Evolutionary conservation across 2,113 vertebrate genomes (phyloP).

Genomic region (Larimichthys crocea): DNA sequence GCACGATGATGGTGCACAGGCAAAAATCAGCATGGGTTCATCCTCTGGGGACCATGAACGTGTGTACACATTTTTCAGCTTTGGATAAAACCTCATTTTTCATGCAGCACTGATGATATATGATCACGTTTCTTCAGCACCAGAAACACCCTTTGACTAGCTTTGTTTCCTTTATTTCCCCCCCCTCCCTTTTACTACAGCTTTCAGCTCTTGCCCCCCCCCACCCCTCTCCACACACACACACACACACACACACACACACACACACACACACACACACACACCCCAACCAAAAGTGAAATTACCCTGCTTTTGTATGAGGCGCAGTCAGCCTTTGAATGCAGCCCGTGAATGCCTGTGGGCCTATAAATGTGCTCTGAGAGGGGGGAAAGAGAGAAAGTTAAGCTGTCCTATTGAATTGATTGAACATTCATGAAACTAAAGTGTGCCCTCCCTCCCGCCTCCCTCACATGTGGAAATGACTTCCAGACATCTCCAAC

Average conservation of each 20-base stretch:
- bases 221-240: slow-evolving; percentile 12
- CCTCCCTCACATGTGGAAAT: slow-evolving; percentile 82
- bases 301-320: slow-evolving; percentile 77
- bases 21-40: not conserved
- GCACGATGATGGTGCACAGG: not conserved
- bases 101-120: slow-evolving; percentile 7
- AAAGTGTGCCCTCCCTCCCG: slow-evolving; percentile 78
- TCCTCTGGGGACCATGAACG: slow-evolving; percentile 14
- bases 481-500: slow-evolving; percentile 85
- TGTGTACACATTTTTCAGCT: not conserved
- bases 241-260: too few relatives aligned
- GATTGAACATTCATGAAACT: slow-evolving; percentile 87
- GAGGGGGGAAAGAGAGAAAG: slow-evolving; percentile 77
- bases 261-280: too few relatives aligned
- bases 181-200: slow-evolving; percentile 32
- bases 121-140: slow-evolving; percentile 53
- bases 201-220: slow-evolving; percentile 70
- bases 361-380: slow-evolving; percentile 82
- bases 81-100: not conserved
- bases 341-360: slow-evolving; percentile 78
- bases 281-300: slow-evolving; percentile 70
- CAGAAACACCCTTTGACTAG: slow-evolving; percentile 51
- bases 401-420: slow-evolving; percentile 88
- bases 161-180: slow-evolving; percentile 49
- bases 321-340: slow-evolving; percentile 79